Percentiles rank a stretch among this genome's conserved stretches.
Evolutionary conservation across 2,888 invertebrate genomes (phyloP).

Genomic region (Hyles lineata): DNA sequence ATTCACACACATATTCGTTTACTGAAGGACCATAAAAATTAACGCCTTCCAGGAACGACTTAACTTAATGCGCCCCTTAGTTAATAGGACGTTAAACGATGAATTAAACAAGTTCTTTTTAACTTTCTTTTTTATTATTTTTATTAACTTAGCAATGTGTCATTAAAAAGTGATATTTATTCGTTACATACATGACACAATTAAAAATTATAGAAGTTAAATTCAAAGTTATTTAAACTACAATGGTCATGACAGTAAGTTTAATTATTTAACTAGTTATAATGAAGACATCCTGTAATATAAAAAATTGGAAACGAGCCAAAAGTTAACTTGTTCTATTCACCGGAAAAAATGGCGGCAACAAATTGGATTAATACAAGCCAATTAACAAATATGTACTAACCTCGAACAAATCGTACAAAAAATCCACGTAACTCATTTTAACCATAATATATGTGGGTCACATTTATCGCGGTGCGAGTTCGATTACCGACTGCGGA

Average conservation of each 20-base stretch:
- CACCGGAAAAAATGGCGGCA: background rate
- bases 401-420: constrained; percentile 76
- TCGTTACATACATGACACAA: background rate
- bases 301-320: constrained; percentile 1
- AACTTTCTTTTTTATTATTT: background rate
- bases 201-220: background rate
- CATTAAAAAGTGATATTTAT: background rate
- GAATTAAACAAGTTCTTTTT: background rate
- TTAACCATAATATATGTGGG: constrained; percentile 1
- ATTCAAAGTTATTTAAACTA: background rate
- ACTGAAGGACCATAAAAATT: constrained; percentile 43
- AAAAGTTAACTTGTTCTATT: constrained; percentile 1
- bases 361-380: background rate
- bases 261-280: constrained; percentile 6
- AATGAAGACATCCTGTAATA: constrained; percentile 17
- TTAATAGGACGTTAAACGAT: constrained; percentile 49
- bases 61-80: constrained; percentile 46
- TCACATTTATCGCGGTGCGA: constrained; percentile 43
- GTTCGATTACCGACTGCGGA: constrained; percentile 64
- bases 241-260: background rate
- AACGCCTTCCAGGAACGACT: constrained; percentile 43
- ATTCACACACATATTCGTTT: constrained; percentile 37
- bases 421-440: constrained; percentile 76
- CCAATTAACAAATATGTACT: constrained; percentile 36
- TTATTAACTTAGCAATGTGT: background rate